These are phyloP conservation scores for Mionectes macconnelli DNA, from an alignment of 2,113 vertebrate species.

Conservation along the genomic window DNA sequence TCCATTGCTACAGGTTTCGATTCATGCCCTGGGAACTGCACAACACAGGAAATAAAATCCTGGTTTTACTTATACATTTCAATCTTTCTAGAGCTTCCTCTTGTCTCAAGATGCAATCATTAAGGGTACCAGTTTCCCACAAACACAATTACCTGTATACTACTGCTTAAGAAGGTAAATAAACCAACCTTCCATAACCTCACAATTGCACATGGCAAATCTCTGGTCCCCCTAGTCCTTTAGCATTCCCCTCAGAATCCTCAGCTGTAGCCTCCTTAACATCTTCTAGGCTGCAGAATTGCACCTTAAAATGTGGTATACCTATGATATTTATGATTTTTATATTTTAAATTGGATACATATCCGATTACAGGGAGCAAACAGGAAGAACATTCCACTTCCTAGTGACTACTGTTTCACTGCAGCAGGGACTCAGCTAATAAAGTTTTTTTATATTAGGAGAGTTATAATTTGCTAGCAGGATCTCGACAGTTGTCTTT, in stretches of 20 bases:
- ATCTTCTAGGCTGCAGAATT: not conserved
- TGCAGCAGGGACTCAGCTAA: constrained; percentile 12
- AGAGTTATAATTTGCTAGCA: constrained; percentile 64
- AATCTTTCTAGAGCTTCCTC: not conserved
- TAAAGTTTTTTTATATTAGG: constrained; percentile 63
- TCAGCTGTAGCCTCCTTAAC: not conserved
- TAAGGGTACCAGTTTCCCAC: not conserved
- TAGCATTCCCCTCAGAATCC: not conserved
- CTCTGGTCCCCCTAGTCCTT: not conserved
- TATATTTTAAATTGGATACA: not conserved
- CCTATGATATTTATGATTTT: not conserved
- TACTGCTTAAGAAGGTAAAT: not conserved
- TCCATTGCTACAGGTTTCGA: not conserved
- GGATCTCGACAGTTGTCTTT: constrained; percentile 57
- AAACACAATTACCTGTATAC: not conserved
- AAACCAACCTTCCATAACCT: not conserved
- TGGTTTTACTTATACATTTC: not conserved
- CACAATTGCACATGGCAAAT: not conserved
- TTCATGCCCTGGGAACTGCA: not conserved
- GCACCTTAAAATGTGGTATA: not conserved
- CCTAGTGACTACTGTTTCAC: not conserved
- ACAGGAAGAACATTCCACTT: not conserved
- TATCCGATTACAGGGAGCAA: not conserved
- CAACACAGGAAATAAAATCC: not conserved
- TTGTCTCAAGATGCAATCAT: not conserved